These are phyloP conservation scores for Slavum lentiscoides DNA, from an alignment of 2,888 invertebrate species.

Conservation along the genomic window DNA sequence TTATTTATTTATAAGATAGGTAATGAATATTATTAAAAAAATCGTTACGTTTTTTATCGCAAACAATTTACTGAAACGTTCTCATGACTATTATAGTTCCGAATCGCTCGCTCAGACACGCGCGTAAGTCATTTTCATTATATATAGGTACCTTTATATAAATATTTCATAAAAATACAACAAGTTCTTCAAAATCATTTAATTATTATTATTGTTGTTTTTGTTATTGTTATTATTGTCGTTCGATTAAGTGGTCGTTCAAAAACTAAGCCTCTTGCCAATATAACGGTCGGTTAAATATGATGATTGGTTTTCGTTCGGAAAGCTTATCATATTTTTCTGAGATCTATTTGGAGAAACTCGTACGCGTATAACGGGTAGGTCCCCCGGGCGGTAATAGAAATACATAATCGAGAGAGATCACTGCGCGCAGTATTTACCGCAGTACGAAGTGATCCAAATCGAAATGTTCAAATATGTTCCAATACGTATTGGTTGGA, in stretches of 20 bases:
- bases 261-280: slow-evolving; percentile 23
- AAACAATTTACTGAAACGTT: too few species aligned
- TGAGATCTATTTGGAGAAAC: neutral
- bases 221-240: neutral
- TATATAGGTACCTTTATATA: too few species aligned
- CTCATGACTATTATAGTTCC: too few species aligned
- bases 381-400: neutral
- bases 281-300: slow-evolving; percentile 28
- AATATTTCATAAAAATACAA: neutral
- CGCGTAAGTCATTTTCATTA: too few species aligned
- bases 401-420: neutral
- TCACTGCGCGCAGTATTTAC: too few species aligned
- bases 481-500: too few species aligned
- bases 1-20: too few species aligned
- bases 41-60: too few species aligned
- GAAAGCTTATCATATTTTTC: slow-evolving; percentile 26
- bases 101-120: too few species aligned
- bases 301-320: slow-evolving; percentile 40
- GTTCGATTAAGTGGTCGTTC: neutral
- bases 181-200: neutral
- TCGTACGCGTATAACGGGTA: neutral
- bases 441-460: too few species aligned
- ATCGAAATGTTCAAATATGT: too few species aligned
- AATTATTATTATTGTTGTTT: neutral
- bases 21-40: too few species aligned